A percentile compares a stretch with the other conserved stretches of the same genome.
Evolutionary conservation across 2,113 vertebrate species (phyloP).

Genomic region (Enhydra lutris): DNA sequence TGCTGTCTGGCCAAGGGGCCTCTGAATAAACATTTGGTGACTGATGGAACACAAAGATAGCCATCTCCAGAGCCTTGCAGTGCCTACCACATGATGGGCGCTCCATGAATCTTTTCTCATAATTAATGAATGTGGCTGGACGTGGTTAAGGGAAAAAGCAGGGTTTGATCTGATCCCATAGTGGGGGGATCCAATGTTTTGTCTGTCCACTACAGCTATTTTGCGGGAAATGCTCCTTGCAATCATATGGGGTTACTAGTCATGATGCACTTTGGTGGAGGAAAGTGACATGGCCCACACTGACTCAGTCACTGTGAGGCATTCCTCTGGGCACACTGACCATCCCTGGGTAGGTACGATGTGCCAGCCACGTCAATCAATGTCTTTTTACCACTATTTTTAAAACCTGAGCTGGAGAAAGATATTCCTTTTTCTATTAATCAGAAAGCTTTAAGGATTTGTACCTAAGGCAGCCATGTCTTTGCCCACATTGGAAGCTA

Average conservation of each 20-base stretch:
- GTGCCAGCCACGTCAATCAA: not conserved
- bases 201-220: not conserved
- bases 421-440: not conserved
- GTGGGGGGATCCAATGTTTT: not conserved
- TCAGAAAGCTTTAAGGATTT: not conserved
- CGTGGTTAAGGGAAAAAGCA: not conserved
- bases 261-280: not conserved
- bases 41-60: not conserved
- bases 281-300: not conserved
- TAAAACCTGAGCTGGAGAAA: not conserved
- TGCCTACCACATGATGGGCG: too few species aligned
- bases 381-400: not conserved
- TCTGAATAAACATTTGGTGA: not conserved
- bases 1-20: not conserved
- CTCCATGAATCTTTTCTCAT: not conserved
- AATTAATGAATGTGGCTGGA: not conserved
- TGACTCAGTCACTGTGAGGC: not conserved
- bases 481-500: not conserved
- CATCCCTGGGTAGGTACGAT: not conserved
- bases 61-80: not conserved
- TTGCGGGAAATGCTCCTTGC: not conserved
- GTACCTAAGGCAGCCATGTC: not conserved
- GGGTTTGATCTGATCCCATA: not conserved
- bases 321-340: accelerated
- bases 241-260: not conserved